Base-by-base conservation (phyloP, 2,113 vertebrate species). In the Anser cygnoides region DNA sequence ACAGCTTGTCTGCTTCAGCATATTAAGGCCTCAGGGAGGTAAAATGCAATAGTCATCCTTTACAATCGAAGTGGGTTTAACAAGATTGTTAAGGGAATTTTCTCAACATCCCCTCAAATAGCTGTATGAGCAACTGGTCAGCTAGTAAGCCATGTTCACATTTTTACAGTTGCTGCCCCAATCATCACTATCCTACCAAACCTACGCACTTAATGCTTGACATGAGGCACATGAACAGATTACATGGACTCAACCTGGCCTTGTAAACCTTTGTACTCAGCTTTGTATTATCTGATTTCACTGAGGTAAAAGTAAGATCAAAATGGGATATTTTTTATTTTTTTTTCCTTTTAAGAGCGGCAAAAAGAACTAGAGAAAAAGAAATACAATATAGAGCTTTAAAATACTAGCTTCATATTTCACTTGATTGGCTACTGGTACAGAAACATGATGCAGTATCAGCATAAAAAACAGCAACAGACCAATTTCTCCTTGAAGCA, bases 61-160 rank as follows among this genome's bases (percentile, higher is more conserved):
- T 85, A 96, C 33, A 91, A 89, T 91, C 94, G 83, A 92, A 96
- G 72, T 37, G 72, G 17, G 37, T 92, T 82, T 91, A 95, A 94
- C 62, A 91, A 84, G 80, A 81, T 58, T 57, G 35, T 89, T 95
- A 79, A 90, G 71, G 79, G 89, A 94, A 67, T 94, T 94, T 95
- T 96, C 62, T 95, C 81, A 80, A 66, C 44, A 84, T 74, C 25
- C 37, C 46, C 46, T 87, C 71, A 70, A 41, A 77, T 6, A 92
- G 68, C 81, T 94, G 78, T 70, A 73, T 12, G 46, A 87, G 46
- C 68, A 93, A 92, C 82, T 80, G 39, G 81, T 92, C 91, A 93
- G 6, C 78, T 68, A 89, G 77, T 88, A 78, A 95, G 49, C 37
- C 71, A 18, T 85, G 72, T 18, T 71, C 59, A 9, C 63, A 76